phyloP scores from a whole-genome alignment of 2,113 vertebrate species.

The Pterophyllum scalare region DNA sequence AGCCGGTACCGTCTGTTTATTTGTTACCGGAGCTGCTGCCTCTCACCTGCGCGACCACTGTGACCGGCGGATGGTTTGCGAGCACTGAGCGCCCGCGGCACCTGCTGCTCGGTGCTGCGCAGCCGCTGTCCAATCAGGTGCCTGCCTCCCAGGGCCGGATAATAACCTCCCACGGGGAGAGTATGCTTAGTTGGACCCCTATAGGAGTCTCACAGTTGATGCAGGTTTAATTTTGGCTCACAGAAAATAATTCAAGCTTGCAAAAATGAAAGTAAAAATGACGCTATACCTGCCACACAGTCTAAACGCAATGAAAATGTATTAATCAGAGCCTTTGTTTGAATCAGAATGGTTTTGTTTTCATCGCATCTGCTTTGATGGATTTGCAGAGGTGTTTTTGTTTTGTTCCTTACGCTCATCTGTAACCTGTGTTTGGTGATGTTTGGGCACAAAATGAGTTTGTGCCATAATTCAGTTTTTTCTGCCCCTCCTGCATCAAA shows the following conservation, averaged over 20 bases:
- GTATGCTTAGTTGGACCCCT: not conserved
- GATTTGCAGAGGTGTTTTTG: not conserved
- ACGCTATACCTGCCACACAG: not conserved
- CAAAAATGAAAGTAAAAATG: not conserved
- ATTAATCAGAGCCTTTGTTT: not conserved
- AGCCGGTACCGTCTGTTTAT: not conserved
- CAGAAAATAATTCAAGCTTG: not conserved
- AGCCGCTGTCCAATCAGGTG: constrained; percentile 40
- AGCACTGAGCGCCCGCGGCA: constrained; percentile 76
- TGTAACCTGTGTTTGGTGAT: not conserved
- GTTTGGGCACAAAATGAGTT: not conserved
- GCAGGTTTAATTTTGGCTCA: not conserved
- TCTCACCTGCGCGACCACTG: constrained; percentile 12
- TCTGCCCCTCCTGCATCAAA: too few species aligned
- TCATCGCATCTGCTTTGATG: not conserved
- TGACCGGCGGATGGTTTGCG: constrained; percentile 64
- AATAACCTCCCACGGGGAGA: not conserved
- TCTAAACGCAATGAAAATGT: not conserved
- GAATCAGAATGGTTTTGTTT: not conserved
- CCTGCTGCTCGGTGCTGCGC: constrained; percentile 29
- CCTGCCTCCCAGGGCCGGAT: not conserved
- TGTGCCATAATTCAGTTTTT: not conserved
- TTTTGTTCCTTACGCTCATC: not conserved
- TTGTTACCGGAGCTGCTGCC: not conserved
- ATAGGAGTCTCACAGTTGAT: not conserved